phyloP scores from a whole-genome alignment of 1,140 invertebrate genomes.

The Luehdorfia chinensis region DNA sequence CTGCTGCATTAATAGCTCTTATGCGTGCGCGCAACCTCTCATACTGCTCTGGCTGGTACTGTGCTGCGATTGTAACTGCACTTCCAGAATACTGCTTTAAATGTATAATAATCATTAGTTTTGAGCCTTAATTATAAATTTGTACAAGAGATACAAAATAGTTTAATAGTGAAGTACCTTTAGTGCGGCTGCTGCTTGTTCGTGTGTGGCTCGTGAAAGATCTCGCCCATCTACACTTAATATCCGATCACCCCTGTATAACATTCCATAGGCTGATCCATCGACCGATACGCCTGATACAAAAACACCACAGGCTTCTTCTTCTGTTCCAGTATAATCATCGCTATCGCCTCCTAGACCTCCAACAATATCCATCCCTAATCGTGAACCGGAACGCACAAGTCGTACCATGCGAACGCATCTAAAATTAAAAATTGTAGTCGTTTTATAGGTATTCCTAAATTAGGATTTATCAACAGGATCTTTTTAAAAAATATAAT shows the following conservation, averaged over 20 bases:
- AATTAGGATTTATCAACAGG: too few relatives aligned
- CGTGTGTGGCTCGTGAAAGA: conserved; percentile 88
- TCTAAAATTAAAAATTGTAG: conserved; percentile 38
- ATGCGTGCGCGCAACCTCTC: conserved; percentile 98
- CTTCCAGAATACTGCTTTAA: conserved; percentile 80
- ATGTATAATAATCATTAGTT: too few relatives aligned
- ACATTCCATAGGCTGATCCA: conserved; percentile 94
- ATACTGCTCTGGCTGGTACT: conserved; percentile 98
- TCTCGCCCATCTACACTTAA: conserved; percentile 93
- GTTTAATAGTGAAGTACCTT: conserved; percentile 74
- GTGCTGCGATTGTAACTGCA: conserved; percentile 94
- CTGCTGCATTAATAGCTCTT: conserved; percentile 89
- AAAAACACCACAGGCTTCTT: conserved; percentile 69
- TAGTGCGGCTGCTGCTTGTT: conserved; percentile 91
- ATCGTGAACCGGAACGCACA: conserved; percentile 76
- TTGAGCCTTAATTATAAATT: too few relatives aligned
- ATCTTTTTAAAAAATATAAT: too few relatives aligned
- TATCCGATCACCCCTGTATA: conserved; percentile 95
- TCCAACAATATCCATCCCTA: conserved; percentile 99
- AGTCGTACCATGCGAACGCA: conserved; percentile 68
- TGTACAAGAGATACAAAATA: too few relatives aligned
- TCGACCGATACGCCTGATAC: conserved; percentile 98
- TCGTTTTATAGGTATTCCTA: too few relatives aligned
- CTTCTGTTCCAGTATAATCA: conserved; percentile 33
- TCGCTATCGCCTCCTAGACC: conserved; percentile 94